Percentiles rank a stretch among this genome's conserved stretches.
Conservation (phyloP, 1,140 invertebrate species). For the Maniola jurtina region DNA sequence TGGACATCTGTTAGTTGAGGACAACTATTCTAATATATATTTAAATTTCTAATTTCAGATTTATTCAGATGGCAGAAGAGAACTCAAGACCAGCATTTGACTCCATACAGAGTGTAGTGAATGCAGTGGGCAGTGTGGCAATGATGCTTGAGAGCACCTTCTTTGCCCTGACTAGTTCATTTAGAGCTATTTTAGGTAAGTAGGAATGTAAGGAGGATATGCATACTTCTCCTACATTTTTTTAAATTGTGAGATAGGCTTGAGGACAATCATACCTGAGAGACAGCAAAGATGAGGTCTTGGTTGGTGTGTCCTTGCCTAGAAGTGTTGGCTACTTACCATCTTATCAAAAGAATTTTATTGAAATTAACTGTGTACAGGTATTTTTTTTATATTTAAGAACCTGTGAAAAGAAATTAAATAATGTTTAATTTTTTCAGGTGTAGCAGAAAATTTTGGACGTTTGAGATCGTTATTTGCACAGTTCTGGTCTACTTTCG, state of each 20-base stretch:
- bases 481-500: constrained; percentile 91
- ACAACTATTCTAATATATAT: too few relatives aligned
- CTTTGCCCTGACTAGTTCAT: constrained; percentile 95
- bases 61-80: constrained; percentile 93
- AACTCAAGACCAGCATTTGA: constrained; percentile 94
- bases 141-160: constrained; percentile 99
- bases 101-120: constrained; percentile 95
- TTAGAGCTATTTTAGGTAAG: constrained; percentile 90
- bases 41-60: constrained; percentile 75
- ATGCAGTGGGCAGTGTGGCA: constrained; percentile 94
- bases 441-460: constrained; percentile 96
- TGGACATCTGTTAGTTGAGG: too few relatives aligned
- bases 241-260: not conserved
- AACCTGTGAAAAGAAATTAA: too few relatives aligned
- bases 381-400: too few relatives aligned
- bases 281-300: too few relatives aligned
- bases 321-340: too few relatives aligned
- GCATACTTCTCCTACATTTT: not conserved
- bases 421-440: constrained; percentile 55
- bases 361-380: too few relatives aligned
- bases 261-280: not conserved
- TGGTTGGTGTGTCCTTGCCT: too few relatives aligned
- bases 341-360: too few relatives aligned
- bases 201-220: constrained; percentile 1
- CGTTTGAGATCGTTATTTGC: constrained; percentile 89